Evolutionary conservation across 2,113 vertebrate genomes (phyloP).

Genomic region (Mormyrus iriodes): DNA sequence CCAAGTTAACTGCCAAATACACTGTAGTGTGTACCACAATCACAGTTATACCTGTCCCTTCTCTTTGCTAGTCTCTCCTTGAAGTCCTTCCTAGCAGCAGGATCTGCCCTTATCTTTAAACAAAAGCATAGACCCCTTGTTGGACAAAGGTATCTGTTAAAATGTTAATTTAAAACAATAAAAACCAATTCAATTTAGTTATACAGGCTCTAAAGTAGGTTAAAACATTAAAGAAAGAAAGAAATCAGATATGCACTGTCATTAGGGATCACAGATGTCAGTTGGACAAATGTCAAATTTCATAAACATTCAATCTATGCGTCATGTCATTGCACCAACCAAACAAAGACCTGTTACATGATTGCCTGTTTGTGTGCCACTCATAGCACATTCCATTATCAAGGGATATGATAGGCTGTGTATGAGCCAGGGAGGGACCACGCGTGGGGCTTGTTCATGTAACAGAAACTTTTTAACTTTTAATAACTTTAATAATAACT

Average conservation of each 20-base stretch:
- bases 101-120: not conserved
- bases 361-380: not conserved
- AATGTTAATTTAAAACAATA: not conserved
- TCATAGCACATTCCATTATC: not conserved
- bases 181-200: not conserved
- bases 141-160: not conserved
- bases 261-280: not conserved
- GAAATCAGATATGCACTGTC: not conserved
- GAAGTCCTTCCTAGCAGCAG: not conserved
- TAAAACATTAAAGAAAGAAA: not conserved
- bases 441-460: not conserved
- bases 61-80: not conserved
- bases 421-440: not conserved
- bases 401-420: not conserved
- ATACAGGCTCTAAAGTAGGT: not conserved
- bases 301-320: not conserved
- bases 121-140: not conserved
- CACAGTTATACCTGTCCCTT: not conserved
- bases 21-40: not conserved
- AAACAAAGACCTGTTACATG: not conserved
- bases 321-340: not conserved
- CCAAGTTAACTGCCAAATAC: not conserved
- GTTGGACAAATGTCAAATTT: not conserved
- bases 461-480: too few relatives aligned
- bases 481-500: too few relatives aligned